These are phyloP conservation scores for Macropis europaea DNA, from an alignment of 2,888 invertebrate genomes.

Conservation along the genomic window DNA sequence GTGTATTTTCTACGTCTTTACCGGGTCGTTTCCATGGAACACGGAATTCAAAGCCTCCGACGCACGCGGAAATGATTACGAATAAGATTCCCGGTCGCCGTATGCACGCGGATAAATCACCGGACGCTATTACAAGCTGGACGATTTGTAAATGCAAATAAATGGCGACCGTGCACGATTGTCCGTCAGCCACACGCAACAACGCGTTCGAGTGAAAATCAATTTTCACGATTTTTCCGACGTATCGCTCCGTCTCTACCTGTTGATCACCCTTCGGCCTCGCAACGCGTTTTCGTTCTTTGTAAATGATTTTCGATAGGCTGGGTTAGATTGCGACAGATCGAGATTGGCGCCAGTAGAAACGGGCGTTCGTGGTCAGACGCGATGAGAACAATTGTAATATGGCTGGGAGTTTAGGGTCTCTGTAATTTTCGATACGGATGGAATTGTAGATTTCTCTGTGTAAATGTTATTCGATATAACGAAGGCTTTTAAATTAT, in stretches of 20 bases:
- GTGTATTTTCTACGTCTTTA: constrained; percentile 40
- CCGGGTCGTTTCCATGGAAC: constrained; percentile 37
- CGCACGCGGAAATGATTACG: constrained; percentile 27
- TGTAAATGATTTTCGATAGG: too few relatives aligned
- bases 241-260: constrained; percentile 5
- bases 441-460: too few relatives aligned
- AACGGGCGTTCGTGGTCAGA: too few relatives aligned
- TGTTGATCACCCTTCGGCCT: constrained; percentile 12
- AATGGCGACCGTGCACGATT: not conserved
- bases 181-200: constrained; percentile 13
- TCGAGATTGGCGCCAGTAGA: too few relatives aligned
- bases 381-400: too few relatives aligned
- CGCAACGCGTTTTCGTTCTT: too few relatives aligned
- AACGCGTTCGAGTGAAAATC: not conserved
- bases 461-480: too few relatives aligned
- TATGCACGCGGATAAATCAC: constrained; percentile 31
- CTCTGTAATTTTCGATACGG: too few relatives aligned
- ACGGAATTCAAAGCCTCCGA: constrained; percentile 32
- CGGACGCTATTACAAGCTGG: constrained; percentile 14
- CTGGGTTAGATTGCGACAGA: too few relatives aligned
- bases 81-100: constrained; percentile 6
- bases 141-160: constrained; percentile 21
- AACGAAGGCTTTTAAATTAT: too few relatives aligned
- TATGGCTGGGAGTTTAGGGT: too few relatives aligned
- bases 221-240: constrained; percentile 13